Percentiles rank a stretch among this genome's conserved stretches.
Conservation (phyloP, 2,797 vertebrate genomes). For the Poeciliopsis presidionis region DNA sequence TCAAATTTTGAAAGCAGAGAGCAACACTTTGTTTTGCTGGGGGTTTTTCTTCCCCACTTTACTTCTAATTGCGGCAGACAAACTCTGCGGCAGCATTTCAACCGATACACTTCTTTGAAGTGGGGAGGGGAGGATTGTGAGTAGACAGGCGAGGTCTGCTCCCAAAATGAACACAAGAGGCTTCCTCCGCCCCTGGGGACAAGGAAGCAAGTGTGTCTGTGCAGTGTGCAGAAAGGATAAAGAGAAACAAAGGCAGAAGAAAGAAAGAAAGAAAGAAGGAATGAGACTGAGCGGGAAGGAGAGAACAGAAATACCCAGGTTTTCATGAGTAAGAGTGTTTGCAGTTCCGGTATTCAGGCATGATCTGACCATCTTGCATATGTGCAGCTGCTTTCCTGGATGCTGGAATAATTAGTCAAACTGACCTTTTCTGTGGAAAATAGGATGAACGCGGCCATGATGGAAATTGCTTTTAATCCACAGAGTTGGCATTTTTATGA, state of each 20-base stretch:
- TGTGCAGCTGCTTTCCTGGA: slow-evolving; percentile 18
- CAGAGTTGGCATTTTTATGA: background rate
- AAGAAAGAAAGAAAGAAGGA: background rate
- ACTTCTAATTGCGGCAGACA: slow-evolving; percentile 48
- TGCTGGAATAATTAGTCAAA: slow-evolving; percentile 18
- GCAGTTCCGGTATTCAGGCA: background rate
- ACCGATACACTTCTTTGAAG: slow-evolving; percentile 59
- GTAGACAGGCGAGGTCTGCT: slow-evolving; percentile 52
- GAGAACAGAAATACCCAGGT: background rate
- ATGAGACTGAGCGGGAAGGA: too few relatives aligned
- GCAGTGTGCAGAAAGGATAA: background rate
- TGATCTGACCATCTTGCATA: slow-evolving; percentile 16
- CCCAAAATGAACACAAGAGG: slow-evolving; percentile 39
- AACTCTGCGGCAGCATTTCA: slow-evolving; percentile 39
- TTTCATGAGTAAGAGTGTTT: slow-evolving; percentile 4
- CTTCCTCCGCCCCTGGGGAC: slow-evolving; percentile 47
- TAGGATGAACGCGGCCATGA: background rate
- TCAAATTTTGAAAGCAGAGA: slow-evolving; percentile 34
- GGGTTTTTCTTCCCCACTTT: background rate
- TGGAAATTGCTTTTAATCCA: background rate
- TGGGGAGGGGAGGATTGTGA: slow-evolving; percentile 43
- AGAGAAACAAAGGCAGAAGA: background rate
- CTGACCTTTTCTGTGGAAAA: background rate
- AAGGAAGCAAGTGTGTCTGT: slow-evolving; percentile 25
- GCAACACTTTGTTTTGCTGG: background rate